Base-by-base conservation (phyloP, 2,113 vertebrate species). In the Tachysurus fulvidraco region DNA sequence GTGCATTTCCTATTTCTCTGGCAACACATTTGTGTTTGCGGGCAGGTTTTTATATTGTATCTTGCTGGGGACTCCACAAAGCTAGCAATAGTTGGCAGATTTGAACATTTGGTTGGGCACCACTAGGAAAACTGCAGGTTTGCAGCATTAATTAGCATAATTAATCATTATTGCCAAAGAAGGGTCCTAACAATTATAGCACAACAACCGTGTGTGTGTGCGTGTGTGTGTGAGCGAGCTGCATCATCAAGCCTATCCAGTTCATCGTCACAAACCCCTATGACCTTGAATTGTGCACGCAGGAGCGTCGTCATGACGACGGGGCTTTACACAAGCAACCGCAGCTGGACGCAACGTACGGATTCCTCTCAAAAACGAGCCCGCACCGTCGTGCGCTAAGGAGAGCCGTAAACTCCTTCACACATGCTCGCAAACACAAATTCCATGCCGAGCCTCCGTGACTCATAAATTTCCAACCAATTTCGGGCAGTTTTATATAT, bases 271-370 rank as follows among this genome's bases (percentile, higher is more conserved):
- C 81, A 65, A 85, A 69, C 88, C 88, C 57, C 50, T 88, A 84
- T 89, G 93, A 94, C 93, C 92, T 94, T 93, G 91, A 94, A 81
- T 87, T 87, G 84, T 86, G 88, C 88, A 71, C 83, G 79, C 87
- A 86, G 86, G 86, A 89, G 86, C 81, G 89, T 90, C 54, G 86
- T 87, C 89, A 93, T 91, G 86, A 91, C 88, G 93, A 91, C 91
- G 85, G 90, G 73, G 81, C 87, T 88, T 91, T 89, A 89, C 85
- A 92, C 87, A 83, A 89, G 88, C 90, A 89, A 85, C 86, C 87
- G 85, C 89, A 92, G 90, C 91, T 92, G 90, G 90, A 91, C 88
- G 85, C 85, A 89, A 89, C 88, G 81, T 84, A 86, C 88, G 89
- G 82, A 90, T 88, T 89, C 88, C 86, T 88, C 67, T 89, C 86